Evolutionary conservation across 2,888 invertebrate genomes (phyloP).

Genomic region (Drosophila glabriapex): DNA sequence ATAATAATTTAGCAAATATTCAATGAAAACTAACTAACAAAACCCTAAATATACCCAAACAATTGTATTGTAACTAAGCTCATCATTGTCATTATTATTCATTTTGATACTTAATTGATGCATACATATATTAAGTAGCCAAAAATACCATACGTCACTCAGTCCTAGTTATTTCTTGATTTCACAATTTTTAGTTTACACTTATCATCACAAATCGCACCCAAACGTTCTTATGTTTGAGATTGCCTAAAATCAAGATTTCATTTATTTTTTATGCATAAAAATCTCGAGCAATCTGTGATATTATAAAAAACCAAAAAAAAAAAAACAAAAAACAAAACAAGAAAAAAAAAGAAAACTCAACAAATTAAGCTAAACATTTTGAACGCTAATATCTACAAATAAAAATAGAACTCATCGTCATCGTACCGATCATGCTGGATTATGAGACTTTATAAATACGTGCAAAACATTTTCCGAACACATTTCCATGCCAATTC

Average conservation of each 20-base stretch:
- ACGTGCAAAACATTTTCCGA: conserved; percentile 29
- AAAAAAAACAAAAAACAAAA: conserved; percentile 38
- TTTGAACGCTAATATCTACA: conserved; percentile 36
- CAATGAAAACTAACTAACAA: conserved; percentile 15
- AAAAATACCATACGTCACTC: conserved; percentile 61
- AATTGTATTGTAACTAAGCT: conserved; percentile 41
- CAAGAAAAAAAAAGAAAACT: conserved; percentile 25
- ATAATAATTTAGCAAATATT: conserved; percentile 42
- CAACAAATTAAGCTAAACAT: conserved; percentile 35
- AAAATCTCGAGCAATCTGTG: conserved; percentile 84
- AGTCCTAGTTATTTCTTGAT: conserved; percentile 17
- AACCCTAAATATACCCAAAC: conserved; percentile 24
- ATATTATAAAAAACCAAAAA: conserved; percentile 74
- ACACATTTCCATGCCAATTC: conserved; percentile 36
- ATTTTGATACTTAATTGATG: conserved; percentile 46
- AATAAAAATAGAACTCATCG: conserved; percentile 34
- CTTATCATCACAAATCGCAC: conserved; percentile 28
- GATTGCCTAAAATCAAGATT: conserved; percentile 67
- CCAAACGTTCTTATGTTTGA: conserved; percentile 63
- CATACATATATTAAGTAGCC: conserved; percentile 62
- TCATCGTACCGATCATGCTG: conserved; percentile 36
- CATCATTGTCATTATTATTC: conserved; percentile 50
- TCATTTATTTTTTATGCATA: conserved; percentile 62
- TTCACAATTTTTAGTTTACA: conserved; percentile 44
- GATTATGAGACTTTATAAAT: conserved; percentile 28